These are phyloP conservation scores for Ferdinandea cuprea DNA, from an alignment of 2,888 invertebrate genomes.

Conservation along the genomic window DNA sequence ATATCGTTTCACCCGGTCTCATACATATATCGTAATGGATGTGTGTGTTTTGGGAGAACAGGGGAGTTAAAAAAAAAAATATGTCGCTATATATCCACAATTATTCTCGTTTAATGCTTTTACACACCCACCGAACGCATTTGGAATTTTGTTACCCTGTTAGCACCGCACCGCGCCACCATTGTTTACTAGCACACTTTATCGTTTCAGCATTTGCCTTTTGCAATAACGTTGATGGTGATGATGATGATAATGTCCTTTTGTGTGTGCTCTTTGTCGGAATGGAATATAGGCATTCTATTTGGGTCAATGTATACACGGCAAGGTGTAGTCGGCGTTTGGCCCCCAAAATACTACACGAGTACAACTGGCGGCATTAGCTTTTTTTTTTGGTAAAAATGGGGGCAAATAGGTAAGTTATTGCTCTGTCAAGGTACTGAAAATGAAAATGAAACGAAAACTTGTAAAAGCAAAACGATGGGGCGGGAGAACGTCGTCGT, in stretches of 20 bases:
- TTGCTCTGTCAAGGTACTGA: slow-evolving; percentile 26
- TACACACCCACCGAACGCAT: slow-evolving; percentile 32
- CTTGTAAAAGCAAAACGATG: slow-evolving; percentile 8
- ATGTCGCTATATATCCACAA: slow-evolving; percentile 33
- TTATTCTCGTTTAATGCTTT: slow-evolving; percentile 38
- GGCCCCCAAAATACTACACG: neutral
- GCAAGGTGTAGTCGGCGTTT: slow-evolving; percentile 3
- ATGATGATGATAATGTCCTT: slow-evolving; percentile 57
- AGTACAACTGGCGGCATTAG: slow-evolving; percentile 35
- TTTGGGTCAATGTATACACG: slow-evolving; percentile 50
- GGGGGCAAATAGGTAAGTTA: slow-evolving; percentile 48
- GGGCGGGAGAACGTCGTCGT: neutral
- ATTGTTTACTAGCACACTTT: slow-evolving; percentile 32
- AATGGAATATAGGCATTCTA: slow-evolving; percentile 30
- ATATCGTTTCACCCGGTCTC: slow-evolving; percentile 31
- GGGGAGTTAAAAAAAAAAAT: slow-evolving; percentile 25
- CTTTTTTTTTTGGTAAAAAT: slow-evolving; percentile 41
- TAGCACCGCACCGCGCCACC: neutral
- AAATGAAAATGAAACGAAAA: neutral
- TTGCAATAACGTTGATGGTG: slow-evolving; percentile 57
- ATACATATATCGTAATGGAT: neutral
- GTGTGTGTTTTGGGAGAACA: slow-evolving; percentile 16
- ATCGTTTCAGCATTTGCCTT: slow-evolving; percentile 48
- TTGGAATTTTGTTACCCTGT: slow-evolving; percentile 42
- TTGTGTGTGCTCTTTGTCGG: slow-evolving; percentile 54